A percentile compares a stretch with the other conserved stretches of the same genome.
phyloP scores from a whole-genome alignment of 35 echinoderm and acorn worm genomes.

The Hemicentrotus pulcherrimus region DNA sequence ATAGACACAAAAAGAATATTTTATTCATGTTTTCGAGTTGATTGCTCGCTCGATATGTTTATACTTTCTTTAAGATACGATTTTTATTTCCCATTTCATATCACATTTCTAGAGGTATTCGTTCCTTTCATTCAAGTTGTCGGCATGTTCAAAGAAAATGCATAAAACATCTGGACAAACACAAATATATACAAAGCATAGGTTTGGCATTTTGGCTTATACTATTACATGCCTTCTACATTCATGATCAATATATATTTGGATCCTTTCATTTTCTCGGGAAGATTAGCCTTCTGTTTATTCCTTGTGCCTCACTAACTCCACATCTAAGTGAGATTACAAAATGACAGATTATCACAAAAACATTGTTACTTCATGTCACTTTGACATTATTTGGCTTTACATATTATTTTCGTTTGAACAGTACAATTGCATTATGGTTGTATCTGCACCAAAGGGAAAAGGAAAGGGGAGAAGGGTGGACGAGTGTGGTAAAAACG shows the following conservation, averaged over 20 bases:
- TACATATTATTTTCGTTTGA: too few species aligned
- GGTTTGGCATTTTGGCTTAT: background rate
- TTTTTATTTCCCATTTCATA: background rate
- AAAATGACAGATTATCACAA: background rate
- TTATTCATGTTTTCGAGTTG: background rate
- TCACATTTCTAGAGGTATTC: background rate
- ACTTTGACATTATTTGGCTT: too few species aligned
- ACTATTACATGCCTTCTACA: background rate
- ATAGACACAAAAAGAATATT: background rate
- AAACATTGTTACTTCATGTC: too few species aligned
- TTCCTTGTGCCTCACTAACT: background rate
- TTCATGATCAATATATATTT: background rate
- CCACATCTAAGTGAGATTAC: background rate
- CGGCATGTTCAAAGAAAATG: slow-evolving; percentile 10
- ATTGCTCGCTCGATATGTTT: background rate
- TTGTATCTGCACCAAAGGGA: too few species aligned
- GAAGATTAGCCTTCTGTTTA: background rate
- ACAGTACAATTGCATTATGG: too few species aligned
- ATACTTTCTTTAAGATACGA: background rate
- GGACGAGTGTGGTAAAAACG: too few species aligned
- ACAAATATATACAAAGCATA: background rate
- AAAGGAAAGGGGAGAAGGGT: too few species aligned
- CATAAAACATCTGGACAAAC: background rate
- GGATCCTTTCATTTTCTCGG: background rate
- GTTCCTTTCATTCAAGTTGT: background rate